Conservation (phyloP, 2,113 vertebrate species). For the Mesitornis unicolor region DNA sequence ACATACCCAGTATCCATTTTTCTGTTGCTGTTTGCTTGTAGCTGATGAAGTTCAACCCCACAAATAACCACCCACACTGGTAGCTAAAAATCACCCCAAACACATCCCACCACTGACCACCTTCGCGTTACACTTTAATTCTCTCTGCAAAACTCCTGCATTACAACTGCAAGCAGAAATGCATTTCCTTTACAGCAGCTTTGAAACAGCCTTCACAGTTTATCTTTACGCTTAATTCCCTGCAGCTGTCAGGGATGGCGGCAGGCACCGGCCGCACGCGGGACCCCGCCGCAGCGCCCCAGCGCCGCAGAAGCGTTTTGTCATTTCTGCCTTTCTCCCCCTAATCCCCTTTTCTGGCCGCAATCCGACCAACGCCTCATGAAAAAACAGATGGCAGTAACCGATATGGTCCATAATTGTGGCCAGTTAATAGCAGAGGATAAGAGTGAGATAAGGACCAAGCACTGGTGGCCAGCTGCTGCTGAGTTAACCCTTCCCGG, state of each 20-base stretch:
- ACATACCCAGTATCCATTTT: neutral
- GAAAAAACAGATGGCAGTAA: conserved; percentile 75
- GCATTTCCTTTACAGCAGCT: conserved; percentile 32
- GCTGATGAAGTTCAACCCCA: neutral
- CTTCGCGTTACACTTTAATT: neutral
- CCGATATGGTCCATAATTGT: conserved; percentile 34
- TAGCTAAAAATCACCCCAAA: neutral
- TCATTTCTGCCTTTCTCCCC: conserved; percentile 52
- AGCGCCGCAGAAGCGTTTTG: neutral
- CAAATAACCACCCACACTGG: neutral
- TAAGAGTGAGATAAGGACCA: conserved; percentile 58
- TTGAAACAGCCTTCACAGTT: conserved; percentile 66
- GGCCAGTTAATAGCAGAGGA: conserved; percentile 59
- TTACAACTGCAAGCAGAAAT: conserved; percentile 6
- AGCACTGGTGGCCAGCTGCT: conserved; percentile 64
- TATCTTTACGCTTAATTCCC: conserved; percentile 50
- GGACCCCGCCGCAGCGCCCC: neutral
- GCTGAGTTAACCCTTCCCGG: conserved; percentile 55
- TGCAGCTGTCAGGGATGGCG: conserved; percentile 59
- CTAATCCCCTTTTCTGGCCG: conserved; percentile 69
- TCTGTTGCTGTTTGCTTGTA: neutral
- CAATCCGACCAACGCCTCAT: conserved; percentile 4
- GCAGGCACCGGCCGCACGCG: neutral
- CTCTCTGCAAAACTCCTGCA: neutral
- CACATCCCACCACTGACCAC: neutral